These are phyloP conservation scores for Siderastrea siderea DNA, from an alignment of 92 coral and sea anemone genomes.

Conservation along the genomic window DNA sequence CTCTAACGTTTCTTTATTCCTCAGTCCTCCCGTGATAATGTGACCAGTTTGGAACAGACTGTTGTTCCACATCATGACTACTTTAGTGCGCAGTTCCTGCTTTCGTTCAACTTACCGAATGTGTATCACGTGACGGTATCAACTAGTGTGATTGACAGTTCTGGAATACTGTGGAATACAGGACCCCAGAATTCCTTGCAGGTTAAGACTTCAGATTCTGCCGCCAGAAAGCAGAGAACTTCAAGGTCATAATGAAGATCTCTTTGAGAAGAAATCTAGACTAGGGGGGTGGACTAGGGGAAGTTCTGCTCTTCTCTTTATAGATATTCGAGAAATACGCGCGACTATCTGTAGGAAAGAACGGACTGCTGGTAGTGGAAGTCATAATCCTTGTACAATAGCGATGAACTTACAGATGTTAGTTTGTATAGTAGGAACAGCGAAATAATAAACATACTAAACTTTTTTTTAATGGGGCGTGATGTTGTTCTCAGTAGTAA, in stretches of 20 bases:
- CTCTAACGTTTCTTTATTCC: no score
- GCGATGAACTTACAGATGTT: neutral
- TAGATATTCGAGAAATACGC: no score
- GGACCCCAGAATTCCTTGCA: conserved; percentile 88
- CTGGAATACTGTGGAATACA: conserved; percentile 94
- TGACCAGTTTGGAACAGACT: conserved; percentile 90
- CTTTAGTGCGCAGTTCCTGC: conserved; percentile 98
- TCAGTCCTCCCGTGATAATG: conserved; percentile 71
- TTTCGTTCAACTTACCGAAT: conserved; percentile 79
- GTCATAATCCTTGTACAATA: neutral
- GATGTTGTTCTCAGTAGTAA: no score
- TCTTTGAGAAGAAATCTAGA: neutral
- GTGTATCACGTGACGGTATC: conserved; percentile 88
- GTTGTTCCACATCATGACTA: conserved; percentile 97
- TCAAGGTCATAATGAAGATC: conserved; percentile 24
- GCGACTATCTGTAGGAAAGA: no score
- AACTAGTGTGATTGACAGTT: conserved; percentile 88
- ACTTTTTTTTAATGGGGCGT: neutral
- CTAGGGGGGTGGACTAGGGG: no score
- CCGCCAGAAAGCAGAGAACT: conserved; percentile 62
- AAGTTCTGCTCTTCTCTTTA: no score
- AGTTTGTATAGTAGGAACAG: no score
- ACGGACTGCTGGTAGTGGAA: neutral
- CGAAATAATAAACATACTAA: neutral
- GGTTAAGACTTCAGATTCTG: conserved; percentile 83